A percentile compares a stretch with the other conserved stretches of the same genome.
These are phyloP conservation scores for Ypsolopha sequella DNA, from an alignment of 2,888 invertebrate genomes.

Conservation along the genomic window DNA sequence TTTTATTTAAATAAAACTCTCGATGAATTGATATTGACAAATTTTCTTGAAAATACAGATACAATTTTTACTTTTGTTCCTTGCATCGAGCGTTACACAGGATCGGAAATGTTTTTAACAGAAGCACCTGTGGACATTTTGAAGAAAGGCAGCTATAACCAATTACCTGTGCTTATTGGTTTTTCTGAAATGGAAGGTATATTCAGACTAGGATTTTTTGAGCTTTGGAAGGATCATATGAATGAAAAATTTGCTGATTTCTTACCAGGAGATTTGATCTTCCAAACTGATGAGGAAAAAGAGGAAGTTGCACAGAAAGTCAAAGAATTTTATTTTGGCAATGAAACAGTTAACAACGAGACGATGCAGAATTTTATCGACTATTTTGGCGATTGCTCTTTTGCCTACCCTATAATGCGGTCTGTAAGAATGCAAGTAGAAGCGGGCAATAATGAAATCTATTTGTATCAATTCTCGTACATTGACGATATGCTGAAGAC, in stretches of 20 bases:
- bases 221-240: slow-evolving; percentile 1
- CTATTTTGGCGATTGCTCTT: slow-evolving; percentile 25
- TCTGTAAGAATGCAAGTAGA: neutral
- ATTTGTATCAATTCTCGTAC: slow-evolving; percentile 6
- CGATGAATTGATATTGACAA: neutral
- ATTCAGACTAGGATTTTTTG: neutral
- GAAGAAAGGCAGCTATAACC: slow-evolving; percentile 2
- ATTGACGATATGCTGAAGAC: neutral
- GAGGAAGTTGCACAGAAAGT: neutral
- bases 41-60: neutral
- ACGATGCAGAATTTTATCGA: slow-evolving; percentile 1
- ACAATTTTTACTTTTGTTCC: neutral
- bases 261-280: slow-evolving; percentile 5
- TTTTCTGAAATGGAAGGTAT: slow-evolving; percentile 5
- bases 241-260: slow-evolving; percentile 3
- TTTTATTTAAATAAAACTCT: neutral
- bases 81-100: neutral
- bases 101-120: neutral
- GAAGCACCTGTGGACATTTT: slow-evolving; percentile 3
- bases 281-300: slow-evolving; percentile 1
- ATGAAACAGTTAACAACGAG: neutral
- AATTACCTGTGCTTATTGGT: slow-evolving; percentile 4
- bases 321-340: slow-evolving; percentile 5
- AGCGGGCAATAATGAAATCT: neutral
- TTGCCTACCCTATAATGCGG: neutral